phyloP scores from a whole-genome alignment of 1,140 invertebrate genomes.

The Mycetomoellerius zeteki region DNA sequence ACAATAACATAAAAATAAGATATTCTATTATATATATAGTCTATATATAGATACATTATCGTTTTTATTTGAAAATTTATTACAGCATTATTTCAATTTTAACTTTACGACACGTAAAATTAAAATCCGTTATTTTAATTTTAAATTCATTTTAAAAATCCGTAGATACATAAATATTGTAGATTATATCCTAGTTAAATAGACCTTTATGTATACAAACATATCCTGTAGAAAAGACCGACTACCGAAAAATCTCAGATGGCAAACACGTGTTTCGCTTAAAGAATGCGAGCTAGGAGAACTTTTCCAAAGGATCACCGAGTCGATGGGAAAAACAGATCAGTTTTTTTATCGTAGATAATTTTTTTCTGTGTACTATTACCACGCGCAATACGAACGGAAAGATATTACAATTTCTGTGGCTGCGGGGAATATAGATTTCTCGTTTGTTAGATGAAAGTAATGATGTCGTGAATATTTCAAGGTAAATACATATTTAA shows the following conservation, averaged over 20 bases:
- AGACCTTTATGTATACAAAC: background rate
- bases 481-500: conserved; percentile 23
- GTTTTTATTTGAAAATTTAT: background rate
- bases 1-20: background rate
- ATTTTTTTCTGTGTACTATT: conserved; percentile 18
- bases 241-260: conserved; percentile 68
- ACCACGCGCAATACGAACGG: background rate
- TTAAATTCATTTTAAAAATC: background rate
- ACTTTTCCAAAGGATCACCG: background rate
- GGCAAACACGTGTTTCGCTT: conserved; percentile 69
- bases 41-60: background rate
- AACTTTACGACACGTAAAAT: background rate
- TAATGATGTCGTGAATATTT: conserved; percentile 30
- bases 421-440: background rate
- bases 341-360: background rate
- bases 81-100: background rate
- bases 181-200: conserved; percentile 22
- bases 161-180: background rate
- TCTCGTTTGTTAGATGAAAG: background rate
- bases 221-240: background rate
- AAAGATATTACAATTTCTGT: background rate
- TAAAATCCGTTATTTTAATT: too few relatives aligned
- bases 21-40: background rate
- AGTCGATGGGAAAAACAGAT: conserved; percentile 19
- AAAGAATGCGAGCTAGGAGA: conserved; percentile 17